These are phyloP conservation scores for Epiblema foenella DNA, from an alignment of 2,888 invertebrate genomes.

Conservation along the genomic window DNA sequence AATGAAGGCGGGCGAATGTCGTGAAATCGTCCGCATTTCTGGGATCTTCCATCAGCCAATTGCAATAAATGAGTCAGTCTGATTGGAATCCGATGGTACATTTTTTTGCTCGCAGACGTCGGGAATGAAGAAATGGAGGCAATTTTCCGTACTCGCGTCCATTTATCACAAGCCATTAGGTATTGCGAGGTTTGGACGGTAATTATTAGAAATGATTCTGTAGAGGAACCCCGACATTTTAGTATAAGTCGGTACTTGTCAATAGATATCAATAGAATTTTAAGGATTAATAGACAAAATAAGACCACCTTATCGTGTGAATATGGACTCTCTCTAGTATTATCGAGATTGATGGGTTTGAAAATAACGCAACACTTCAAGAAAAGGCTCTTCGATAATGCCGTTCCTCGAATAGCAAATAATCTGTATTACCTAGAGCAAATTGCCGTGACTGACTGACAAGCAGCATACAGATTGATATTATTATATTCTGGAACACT, in stretches of 20 bases:
- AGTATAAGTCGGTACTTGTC: background rate
- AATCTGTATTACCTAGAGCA: no score
- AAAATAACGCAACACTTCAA: no score
- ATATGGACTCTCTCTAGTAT: no score
- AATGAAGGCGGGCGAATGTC: conserved; percentile 31
- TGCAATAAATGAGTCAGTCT: conserved; percentile 73
- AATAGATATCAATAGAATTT: background rate
- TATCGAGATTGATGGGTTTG: no score
- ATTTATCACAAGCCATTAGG: conserved; percentile 68
- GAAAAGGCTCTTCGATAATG: no score
- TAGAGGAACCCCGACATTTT: background rate
- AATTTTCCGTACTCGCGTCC: conserved; percentile 63
- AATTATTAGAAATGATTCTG: conserved; percentile 30
- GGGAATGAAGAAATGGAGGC: conserved; percentile 59
- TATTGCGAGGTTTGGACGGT: conserved; percentile 39
- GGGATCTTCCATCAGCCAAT: conserved; percentile 69
- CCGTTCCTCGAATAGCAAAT: no score
- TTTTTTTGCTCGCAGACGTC: conserved; percentile 65
- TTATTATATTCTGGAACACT: no score
- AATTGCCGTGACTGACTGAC: no score
- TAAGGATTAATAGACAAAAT: no score
- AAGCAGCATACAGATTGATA: no score
- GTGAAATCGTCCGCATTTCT: conserved; percentile 34
- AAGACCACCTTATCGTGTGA: no score
- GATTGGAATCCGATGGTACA: conserved; percentile 73